phyloP scores from a whole-genome alignment of 1,140 invertebrate species.

The Zaprionus nigranus region DNA sequence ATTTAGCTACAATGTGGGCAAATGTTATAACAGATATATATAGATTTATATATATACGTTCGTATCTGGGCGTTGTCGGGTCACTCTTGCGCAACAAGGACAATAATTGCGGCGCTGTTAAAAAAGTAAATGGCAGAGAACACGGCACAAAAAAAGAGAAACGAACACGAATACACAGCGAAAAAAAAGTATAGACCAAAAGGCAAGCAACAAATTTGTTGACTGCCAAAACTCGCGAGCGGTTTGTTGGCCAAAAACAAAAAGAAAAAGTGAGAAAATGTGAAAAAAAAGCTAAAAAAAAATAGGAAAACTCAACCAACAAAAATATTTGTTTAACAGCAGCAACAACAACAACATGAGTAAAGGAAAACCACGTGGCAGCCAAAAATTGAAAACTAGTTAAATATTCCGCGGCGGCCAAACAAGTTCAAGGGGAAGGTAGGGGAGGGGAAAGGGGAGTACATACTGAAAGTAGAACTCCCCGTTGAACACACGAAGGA shows the following conservation, averaged over 20 bases:
- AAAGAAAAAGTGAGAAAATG: neutral
- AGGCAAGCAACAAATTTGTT: slow-evolving; percentile 51
- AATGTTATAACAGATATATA: neutral
- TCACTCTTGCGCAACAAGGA: slow-evolving; percentile 13
- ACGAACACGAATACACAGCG: slow-evolving; percentile 12
- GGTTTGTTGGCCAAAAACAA: slow-evolving; percentile 19
- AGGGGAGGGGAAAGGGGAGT: no score
- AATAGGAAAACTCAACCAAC: slow-evolving; percentile 16
- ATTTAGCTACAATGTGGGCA: neutral
- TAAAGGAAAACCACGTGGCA: slow-evolving; percentile 33
- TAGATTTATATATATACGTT: neutral
- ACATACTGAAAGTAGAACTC: slow-evolving; percentile 42
- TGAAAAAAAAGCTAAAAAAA: neutral
- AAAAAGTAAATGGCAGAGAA: slow-evolving; percentile 37
- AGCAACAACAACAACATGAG: slow-evolving; percentile 18
- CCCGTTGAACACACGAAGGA: slow-evolving; percentile 21
- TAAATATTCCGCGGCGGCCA: slow-evolving; percentile 54
- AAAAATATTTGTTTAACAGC: slow-evolving; percentile 60
- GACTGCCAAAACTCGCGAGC: slow-evolving; percentile 33
- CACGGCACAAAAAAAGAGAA: neutral
- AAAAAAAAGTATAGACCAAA: slow-evolving; percentile 41
- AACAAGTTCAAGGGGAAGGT: slow-evolving; percentile 31
- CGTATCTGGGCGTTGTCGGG: slow-evolving; percentile 11
- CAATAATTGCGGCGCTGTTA: slow-evolving; percentile 31
- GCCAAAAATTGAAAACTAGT: slow-evolving; percentile 70